Percentiles rank a stretch among this genome's conserved stretches.
Conservation (phyloP, 2,888 invertebrate genomes). For the Cephus sareptanus region DNA sequence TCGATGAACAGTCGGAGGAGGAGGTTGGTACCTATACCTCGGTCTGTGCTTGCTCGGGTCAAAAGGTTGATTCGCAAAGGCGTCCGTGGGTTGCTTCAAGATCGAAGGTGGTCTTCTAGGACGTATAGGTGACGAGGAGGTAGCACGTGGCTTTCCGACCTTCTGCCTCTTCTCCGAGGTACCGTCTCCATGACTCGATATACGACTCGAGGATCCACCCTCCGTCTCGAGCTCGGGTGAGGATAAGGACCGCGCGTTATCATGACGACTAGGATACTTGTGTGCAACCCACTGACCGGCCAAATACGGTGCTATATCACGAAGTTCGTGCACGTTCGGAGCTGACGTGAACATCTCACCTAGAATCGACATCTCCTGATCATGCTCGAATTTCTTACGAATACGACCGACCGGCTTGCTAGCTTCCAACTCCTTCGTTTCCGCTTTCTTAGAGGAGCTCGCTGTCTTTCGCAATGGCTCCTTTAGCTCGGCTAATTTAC, state of each 20-base stretch:
- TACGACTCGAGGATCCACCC: not conserved
- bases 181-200: not conserved
- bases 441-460: constrained; percentile 44
- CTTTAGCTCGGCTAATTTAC: constrained; percentile 79
- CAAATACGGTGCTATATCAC: constrained; percentile 82
- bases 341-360: constrained; percentile 85
- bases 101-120: constrained; percentile 63
- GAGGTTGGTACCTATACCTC: constrained; percentile 80
- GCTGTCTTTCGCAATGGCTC: constrained; percentile 33
- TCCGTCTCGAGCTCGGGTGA: constrained; percentile 60
- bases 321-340: constrained; percentile 81
- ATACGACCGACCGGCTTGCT: constrained; percentile 77
- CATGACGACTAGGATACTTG: constrained; percentile 77
- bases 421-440: constrained; percentile 52
- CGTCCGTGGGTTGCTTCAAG: constrained; percentile 62
- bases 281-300: constrained; percentile 86
- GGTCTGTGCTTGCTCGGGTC: constrained; percentile 82
- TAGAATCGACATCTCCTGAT: constrained; percentile 71
- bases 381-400: constrained; percentile 77
- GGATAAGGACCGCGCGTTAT: constrained; percentile 75
- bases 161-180: constrained; percentile 15
- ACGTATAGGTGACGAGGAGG: constrained; percentile 40
- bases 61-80: constrained; percentile 76
- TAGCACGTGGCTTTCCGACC: constrained; percentile 19
- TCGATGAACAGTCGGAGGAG: constrained; percentile 64